Evolutionary conservation across 2,888 invertebrate genomes (phyloP), one percentile per base, ranked within the genome.

Genomic region (Polia nebulosa): DNA sequence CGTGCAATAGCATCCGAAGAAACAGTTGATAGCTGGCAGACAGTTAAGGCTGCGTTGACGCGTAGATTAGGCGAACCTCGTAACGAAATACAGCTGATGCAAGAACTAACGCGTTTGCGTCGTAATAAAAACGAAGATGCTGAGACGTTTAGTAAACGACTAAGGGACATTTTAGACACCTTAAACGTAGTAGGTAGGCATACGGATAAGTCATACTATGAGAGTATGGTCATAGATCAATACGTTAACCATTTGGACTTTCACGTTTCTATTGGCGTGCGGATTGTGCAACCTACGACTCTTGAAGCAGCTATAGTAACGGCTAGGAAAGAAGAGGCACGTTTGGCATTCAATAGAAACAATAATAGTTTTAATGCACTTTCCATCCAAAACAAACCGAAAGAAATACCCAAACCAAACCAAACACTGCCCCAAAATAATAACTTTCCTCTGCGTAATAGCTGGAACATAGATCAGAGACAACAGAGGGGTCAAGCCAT

Each of bases 401-500:
- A 36, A 55, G 20, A 27, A 49, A 49, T 49, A 25, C 17, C 47
- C 22, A 47, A 25, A 25, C 25, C 49, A n/a, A 62, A 49, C 41
- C 41, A 41, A 41, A n/a, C 41, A n/a, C n/a, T 41, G 7, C 41
- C 7, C 53, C 25, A 47, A n/a, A 29, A 29, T 20, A 20, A 27
- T 27, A 52, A 9, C 15, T 41, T 64, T 39, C 15, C 39, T 15
- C 39, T 15, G 39, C 39, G 39, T 39, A 39, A 39, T 39, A 39
- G 39, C 39, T 39, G 39, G 39, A 39, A 39, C 39, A 39, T 39
- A 39, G 39, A 39, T 39, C n/a, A n/a, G n/a, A n/a, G n/a, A n/a
- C n/a, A n/a, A n/a, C n/a, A n/a, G n/a, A n/a, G n/a, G n/a, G n/a
- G 29, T 29, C 29, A 29, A 29, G 29, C 3, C 29, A 29, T 29